A percentile compares a stretch with the other conserved stretches of the same genome.
Evolutionary conservation across 1,140 invertebrate species (phyloP).

Genomic region (Saccostrea echinata): DNA sequence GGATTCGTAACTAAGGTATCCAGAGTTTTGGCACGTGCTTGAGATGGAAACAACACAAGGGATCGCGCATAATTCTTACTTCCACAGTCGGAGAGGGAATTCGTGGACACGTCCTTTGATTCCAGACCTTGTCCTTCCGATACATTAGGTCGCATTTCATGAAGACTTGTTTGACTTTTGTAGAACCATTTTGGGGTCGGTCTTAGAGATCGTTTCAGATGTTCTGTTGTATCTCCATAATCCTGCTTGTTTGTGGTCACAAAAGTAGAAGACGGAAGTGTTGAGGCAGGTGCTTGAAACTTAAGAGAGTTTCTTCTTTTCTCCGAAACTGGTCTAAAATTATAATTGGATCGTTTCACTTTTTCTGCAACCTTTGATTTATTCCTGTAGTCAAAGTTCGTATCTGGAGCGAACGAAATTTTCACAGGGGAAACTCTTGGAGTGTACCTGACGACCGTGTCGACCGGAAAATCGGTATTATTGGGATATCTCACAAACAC

Average conservation of each 20-base stretch:
- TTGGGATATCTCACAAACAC: slow-evolving; percentile 22
- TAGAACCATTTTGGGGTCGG: slow-evolving; percentile 20
- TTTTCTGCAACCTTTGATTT: slow-evolving; percentile 25
- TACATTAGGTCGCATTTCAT: background rate
- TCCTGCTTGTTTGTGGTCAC: background rate
- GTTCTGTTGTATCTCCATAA: slow-evolving; percentile 2
- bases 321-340: slow-evolving; percentile 9
- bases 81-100: background rate
- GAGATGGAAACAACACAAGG: slow-evolving; percentile 10
- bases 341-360: slow-evolving; percentile 10
- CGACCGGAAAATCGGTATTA: slow-evolving; percentile 4
- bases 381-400: slow-evolving; percentile 20
- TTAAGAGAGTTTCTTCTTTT: slow-evolving; percentile 23
- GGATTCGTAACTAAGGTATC: background rate
- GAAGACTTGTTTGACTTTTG: background rate
- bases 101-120: background rate
- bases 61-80: slow-evolving; percentile 3
- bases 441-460: background rate
- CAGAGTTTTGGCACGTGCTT: slow-evolving; percentile 8
- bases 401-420: slow-evolving; percentile 12
- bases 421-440: slow-evolving; percentile 8
- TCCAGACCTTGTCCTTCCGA: background rate
- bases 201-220: slow-evolving; percentile 13
- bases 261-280: background rate
- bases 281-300: slow-evolving; percentile 17